Evolutionary conservation across 2,888 invertebrate species (phyloP).

Genomic region (Camptogramma bilineatum): DNA sequence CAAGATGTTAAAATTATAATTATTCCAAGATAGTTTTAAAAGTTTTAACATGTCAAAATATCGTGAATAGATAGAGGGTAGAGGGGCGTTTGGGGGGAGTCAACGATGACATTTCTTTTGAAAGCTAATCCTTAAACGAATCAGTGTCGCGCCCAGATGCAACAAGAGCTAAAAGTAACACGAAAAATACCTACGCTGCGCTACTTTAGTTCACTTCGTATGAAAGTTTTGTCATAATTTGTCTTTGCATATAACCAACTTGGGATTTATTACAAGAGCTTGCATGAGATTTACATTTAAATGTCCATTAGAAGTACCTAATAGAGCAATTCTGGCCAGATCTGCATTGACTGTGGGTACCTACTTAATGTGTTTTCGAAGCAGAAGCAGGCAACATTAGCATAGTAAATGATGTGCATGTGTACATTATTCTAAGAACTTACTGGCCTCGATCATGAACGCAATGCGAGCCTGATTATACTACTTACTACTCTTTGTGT

Average conservation of each 20-base stretch:
- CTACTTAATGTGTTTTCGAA: conserved; percentile 56
- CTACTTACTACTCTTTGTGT: conserved; percentile 19
- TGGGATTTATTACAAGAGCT: conserved; percentile 34
- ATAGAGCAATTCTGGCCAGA: conserved; percentile 59
- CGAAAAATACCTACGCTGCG: conserved; percentile 3
- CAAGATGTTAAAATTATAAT: too few species aligned
- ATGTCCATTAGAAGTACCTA: conserved; percentile 49
- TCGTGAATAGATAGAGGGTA: too few species aligned
- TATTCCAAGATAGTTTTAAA: too few species aligned
- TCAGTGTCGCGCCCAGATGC: not conserved
- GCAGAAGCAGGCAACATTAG: conserved; percentile 62
- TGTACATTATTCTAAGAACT: conserved; percentile 39
- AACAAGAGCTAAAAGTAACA: not conserved
- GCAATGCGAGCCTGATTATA: conserved; percentile 29
- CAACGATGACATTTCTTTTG: too few species aligned
- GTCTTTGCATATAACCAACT: conserved; percentile 29
- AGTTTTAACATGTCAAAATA: too few species aligned
- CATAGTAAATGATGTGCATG: conserved; percentile 62
- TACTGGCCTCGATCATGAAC: conserved; percentile 38
- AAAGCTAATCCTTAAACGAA: too few species aligned
- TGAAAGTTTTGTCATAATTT: conserved; percentile 35
- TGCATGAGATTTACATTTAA: conserved; percentile 40
- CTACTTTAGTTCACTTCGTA: conserved; percentile 6
- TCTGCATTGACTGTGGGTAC: conserved; percentile 47
- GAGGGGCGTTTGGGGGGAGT: too few species aligned